phyloP scores from a whole-genome alignment of 2,888 invertebrate genomes.

The Julus scanicus region DNA sequence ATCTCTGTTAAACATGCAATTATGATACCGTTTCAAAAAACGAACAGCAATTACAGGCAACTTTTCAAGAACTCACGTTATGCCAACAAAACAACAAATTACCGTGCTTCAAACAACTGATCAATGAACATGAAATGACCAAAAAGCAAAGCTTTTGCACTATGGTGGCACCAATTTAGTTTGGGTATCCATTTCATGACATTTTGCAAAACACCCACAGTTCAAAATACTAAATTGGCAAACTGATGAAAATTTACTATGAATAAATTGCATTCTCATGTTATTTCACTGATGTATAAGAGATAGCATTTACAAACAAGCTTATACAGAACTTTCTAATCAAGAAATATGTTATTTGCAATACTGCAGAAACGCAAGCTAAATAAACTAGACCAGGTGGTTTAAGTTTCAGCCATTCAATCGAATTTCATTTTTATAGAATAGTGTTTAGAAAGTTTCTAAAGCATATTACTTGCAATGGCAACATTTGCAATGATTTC shows the following conservation, averaged over 20 bases:
- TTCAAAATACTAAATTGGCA: background rate
- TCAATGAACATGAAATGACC: background rate
- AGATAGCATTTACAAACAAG: background rate
- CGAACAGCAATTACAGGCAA: background rate
- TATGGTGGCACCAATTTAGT: background rate
- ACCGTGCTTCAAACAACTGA: background rate
- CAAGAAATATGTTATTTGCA: slow-evolving; percentile 3
- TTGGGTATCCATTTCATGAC: background rate
- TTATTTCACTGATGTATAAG: background rate
- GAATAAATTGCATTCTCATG: too few species aligned
- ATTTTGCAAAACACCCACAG: background rate
- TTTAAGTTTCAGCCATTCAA: background rate
- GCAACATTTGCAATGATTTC: background rate
- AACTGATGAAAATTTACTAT: too few species aligned
- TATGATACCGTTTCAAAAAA: background rate
- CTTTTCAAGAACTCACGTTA: background rate
- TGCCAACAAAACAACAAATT: background rate
- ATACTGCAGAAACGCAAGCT: background rate
- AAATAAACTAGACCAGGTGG: background rate
- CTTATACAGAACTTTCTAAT: background rate
- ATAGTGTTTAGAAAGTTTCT: too few species aligned
- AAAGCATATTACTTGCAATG: background rate
- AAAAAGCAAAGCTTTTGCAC: background rate
- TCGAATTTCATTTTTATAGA: too few species aligned
- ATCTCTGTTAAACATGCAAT: background rate